Base-by-base conservation (phyloP, 2,888 invertebrate genomes). In the Falcaria lacertinaria region DNA sequence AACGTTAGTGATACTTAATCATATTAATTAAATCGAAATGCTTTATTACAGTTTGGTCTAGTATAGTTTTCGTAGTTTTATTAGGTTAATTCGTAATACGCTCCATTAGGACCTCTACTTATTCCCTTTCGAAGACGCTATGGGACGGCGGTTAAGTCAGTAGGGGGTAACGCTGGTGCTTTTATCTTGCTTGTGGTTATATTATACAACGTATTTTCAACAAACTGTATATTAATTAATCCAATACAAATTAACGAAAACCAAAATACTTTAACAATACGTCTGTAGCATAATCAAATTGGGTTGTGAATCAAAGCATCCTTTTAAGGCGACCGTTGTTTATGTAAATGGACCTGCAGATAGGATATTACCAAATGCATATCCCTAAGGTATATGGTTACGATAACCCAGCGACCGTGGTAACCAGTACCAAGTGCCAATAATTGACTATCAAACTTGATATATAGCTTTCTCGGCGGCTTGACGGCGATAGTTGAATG, bases 361-460 rank as follows among this genome's bases (percentile, higher is more conserved):
- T 77, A 75, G 68, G 60, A 60, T 77, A 81, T 80, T 77, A 73
- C 61, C 60, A 49, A 56, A 66, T 64, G 69, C 60, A 60, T 69
- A 69, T 68, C 65, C 71, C 65, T 54, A 60, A 64, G 48, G 62
- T 68, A 74, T 64, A 74, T 62, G 70, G 67, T 60, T 69, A 56
- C 70, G 74, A 80, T 80, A 81, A 77, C 71, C 76, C 70, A 69
- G 64, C 74, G 75, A 74, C 70, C 74, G 72, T 72, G 71, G 79
- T 77, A 80, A 67, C 71, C 57, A 77, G 77, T 71, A 72, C 80
- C 78, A 69, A 85, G 77, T 81, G 80, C 79, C 80, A 82, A 87
- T 87, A 87, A 88, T 86, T 85, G 85, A 86, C 86, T 83, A 86
- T 85, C 85, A 84, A 85, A 85, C 69, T 81, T 87, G 82, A 87